These are phyloP conservation scores for Drosophila nigricruria DNA, from an alignment of 2,888 invertebrate genomes.

Conservation along the genomic window DNA sequence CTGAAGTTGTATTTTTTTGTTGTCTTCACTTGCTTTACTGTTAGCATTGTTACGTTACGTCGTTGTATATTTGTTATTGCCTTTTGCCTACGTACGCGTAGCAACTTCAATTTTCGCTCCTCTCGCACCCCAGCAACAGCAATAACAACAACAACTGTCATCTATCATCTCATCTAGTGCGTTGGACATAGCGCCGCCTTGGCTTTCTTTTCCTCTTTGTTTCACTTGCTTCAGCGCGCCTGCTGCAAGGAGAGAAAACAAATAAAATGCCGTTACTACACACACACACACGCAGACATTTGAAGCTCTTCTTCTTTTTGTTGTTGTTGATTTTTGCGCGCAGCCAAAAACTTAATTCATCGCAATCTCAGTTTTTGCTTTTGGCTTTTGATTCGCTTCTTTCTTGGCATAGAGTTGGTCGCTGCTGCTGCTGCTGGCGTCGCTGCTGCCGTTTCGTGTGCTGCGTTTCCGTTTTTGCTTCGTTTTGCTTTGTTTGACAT, in stretches of 20 bases:
- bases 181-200: conserved; percentile 25
- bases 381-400: conserved; percentile 64
- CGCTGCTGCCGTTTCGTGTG: conserved; percentile 44
- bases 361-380: conserved; percentile 70
- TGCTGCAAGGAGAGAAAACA: conserved; percentile 45
- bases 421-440: conserved; percentile 9
- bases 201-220: conserved; percentile 46
- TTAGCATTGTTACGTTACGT: conserved; percentile 32
- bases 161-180: conserved; percentile 35
- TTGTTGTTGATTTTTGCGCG: conserved; percentile 42
- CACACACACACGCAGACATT: conserved; percentile 14
- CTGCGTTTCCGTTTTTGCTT: conserved; percentile 63
- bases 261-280: conserved; percentile 56
- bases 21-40: conserved; percentile 38
- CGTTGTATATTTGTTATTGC: conserved; percentile 32
- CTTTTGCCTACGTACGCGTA: conserved; percentile 14
- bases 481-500: conserved; percentile 68
- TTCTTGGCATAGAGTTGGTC: conserved; percentile 29
- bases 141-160: conserved; percentile 30
- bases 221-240: conserved; percentile 28
- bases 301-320: conserved; percentile 32
- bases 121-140: conserved; percentile 10
- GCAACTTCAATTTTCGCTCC: conserved; percentile 1
- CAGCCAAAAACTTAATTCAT: conserved; percentile 72
- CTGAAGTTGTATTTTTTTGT: conserved; percentile 12